A percentile compares a stretch with the other conserved stretches of the same genome.
These are phyloP conservation scores for Seira musarum DNA, from an alignment of 2,888 invertebrate genomes.

Conservation along the genomic window DNA sequence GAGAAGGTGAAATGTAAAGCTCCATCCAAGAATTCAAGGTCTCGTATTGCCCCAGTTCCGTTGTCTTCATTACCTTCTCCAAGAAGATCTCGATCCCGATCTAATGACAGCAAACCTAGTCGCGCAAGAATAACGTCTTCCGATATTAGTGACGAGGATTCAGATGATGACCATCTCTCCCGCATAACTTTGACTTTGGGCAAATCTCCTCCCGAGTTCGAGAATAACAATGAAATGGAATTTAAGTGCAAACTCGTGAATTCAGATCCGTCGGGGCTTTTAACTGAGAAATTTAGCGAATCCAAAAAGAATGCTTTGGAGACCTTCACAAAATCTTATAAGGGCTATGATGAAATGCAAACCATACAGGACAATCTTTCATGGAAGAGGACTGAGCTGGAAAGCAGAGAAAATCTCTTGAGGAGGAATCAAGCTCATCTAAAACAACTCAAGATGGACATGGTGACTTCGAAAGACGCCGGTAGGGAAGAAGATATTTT, in stretches of 20 bases:
- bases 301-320: conserved; percentile 62
- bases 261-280: not conserved
- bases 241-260: too few relatives aligned
- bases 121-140: too few relatives aligned
- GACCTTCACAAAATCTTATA: conserved; percentile 60
- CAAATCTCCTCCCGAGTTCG: too few relatives aligned
- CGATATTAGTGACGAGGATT: too few relatives aligned
- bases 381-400: conserved; percentile 57
- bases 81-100: too few relatives aligned
- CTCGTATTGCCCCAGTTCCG: too few relatives aligned
- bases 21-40: not conserved
- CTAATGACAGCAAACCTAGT: too few relatives aligned
- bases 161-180: too few relatives aligned
- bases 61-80: too few relatives aligned
- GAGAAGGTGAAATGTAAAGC: not conserved
- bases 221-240: too few relatives aligned
- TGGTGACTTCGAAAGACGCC: conserved; percentile 30
- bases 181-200: too few relatives aligned
- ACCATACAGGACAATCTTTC: conserved; percentile 37
- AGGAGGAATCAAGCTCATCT: conserved; percentile 39
- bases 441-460: conserved; percentile 37
- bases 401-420: conserved; percentile 49
- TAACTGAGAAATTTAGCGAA: conserved; percentile 39
- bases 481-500: conserved; percentile 32
- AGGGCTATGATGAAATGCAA: conserved; percentile 51